phyloP scores from a whole-genome alignment of 2,113 vertebrate species.

The Pelodiscus sinensis region DNA sequence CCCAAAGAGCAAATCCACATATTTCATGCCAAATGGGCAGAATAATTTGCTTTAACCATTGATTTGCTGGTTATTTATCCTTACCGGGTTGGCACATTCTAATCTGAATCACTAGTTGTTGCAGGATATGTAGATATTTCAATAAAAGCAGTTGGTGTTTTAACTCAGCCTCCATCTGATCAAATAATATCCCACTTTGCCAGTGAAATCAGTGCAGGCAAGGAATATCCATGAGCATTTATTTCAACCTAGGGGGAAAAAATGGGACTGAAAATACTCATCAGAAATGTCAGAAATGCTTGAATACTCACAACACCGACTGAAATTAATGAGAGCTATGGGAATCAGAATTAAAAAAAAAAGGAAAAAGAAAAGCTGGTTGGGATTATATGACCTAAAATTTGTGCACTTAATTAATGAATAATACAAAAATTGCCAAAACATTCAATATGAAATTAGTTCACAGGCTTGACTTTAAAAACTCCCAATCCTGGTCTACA shows the following conservation, averaged over 20 bases:
- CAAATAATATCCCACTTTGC: not conserved
- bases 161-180: not conserved
- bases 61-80: slow-evolving; percentile 9
- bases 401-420: not conserved
- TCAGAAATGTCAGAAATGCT: not conserved
- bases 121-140: not conserved
- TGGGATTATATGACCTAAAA: not conserved
- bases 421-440: not conserved
- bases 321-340: not conserved
- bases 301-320: not conserved
- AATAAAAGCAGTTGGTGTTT: not conserved
- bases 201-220: not conserved
- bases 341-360: not conserved
- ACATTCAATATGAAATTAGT: not conserved
- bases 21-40: slow-evolving; percentile 34
- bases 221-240: not conserved
- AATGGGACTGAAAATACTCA: not conserved
- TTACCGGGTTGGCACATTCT: slow-evolving; percentile 1
- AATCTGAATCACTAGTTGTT: not conserved
- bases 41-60: slow-evolving; percentile 42
- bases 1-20: slow-evolving; percentile 28
- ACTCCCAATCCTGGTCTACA: not conserved
- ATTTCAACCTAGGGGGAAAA: not conserved
- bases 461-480: not conserved
- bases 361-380: not conserved